Base-by-base conservation (phyloP, 92 coral and sea anemone genomes). In the Desmophyllum pertusum region DNA sequence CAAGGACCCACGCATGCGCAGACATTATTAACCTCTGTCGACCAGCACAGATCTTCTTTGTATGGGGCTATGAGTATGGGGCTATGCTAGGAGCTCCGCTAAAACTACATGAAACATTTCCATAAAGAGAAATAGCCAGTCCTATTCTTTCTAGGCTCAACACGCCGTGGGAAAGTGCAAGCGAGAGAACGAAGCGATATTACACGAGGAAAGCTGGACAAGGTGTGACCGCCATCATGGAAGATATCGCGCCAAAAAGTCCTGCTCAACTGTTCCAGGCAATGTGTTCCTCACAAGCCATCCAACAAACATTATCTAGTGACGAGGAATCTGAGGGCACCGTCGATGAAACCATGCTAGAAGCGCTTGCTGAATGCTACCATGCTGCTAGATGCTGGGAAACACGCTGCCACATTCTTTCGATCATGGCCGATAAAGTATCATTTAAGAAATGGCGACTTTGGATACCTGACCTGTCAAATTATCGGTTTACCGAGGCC, bases 351-450 rank as follows among this genome's bases (percentile, higher is more conserved):
- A 79, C 89, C 53, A 48, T 89, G 29, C 74, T 89, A 71, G 85
- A 48, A 70, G 89, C 89, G 50, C 89, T 89, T 80, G 83, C 78
- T 19, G 89, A 89, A 42, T 89, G 92, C 87, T 89, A 85, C 87
- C 70, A 79, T 39, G 86, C 89, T 63, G 89, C 89, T 42, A 77
- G 75, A 67, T 80, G 83, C 66, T 78, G 89, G 92, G 92, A 89
- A 64, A 89, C 92, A 45, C 86, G 89, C 48, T 77, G 78, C 21
- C 90, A 81, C 74, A 87, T 87, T 81, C 81, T 89, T 52, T 89
- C 92, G 43, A 85, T 89, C 65, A 85, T 85, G 89, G 86, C 92
- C 27, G 89, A 89, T 79, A 89, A 78, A 85, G 76, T 89, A 39
- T 73, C 86, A 46, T 81, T 79, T 70, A 84, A 74, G 77, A 79